These are phyloP conservation scores for Congeria kusceri DNA, from an alignment of 2,888 invertebrate genomes.

Conservation along the genomic window DNA sequence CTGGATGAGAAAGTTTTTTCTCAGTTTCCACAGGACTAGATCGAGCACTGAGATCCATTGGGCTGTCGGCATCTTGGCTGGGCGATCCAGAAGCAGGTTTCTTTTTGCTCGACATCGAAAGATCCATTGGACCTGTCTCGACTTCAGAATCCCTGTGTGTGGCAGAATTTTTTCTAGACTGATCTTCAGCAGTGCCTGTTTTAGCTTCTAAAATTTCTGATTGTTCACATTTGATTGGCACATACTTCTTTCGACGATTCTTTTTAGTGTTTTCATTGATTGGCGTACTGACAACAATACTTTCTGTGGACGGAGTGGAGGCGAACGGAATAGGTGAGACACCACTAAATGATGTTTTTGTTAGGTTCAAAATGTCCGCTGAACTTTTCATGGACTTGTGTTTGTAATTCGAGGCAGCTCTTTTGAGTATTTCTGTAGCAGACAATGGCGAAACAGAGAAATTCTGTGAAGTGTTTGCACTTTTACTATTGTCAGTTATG, in stretches of 20 bases:
- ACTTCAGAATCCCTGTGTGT: not conserved
- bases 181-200: not conserved
- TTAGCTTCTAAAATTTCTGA: not conserved
- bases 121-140: conserved; percentile 4
- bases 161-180: not conserved
- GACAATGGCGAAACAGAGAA: not conserved
- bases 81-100: not conserved
- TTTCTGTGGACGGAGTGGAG: not conserved
- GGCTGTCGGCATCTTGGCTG: not conserved
- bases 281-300: too few relatives aligned
- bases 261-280: not conserved
- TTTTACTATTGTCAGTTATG: not conserved
- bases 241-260: conserved; percentile 33
- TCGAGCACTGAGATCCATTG: conserved; percentile 25
- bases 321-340: not conserved
- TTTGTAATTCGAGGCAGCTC: not conserved
- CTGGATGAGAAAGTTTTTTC: not conserved
- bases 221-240: conserved; percentile 27
- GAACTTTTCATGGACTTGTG: too few relatives aligned
- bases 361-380: too few relatives aligned
- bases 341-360: not conserved
- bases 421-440: conserved; percentile 4
- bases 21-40: not conserved
- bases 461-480: not conserved
- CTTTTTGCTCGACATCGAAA: conserved; percentile 12